Conservation (phyloP, 2,113 vertebrate species). For the Pipa parva region DNA sequence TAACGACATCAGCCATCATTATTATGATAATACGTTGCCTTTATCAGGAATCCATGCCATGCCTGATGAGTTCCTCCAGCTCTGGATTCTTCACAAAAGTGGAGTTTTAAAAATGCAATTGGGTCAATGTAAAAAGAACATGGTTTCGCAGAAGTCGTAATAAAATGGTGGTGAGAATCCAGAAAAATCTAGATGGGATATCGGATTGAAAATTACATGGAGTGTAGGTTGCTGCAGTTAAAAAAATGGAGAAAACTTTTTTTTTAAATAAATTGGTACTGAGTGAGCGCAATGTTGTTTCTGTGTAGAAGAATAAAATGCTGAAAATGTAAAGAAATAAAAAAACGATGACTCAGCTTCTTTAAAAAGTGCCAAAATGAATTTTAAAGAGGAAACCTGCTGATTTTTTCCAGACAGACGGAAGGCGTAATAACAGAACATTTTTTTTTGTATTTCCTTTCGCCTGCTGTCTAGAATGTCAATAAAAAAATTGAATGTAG, state of each 20-base stretch:
- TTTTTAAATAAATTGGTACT: too few relatives aligned
- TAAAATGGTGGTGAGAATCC: neutral
- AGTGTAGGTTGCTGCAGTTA: too few relatives aligned
- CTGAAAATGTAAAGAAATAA: too few relatives aligned
- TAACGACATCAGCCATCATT: constrained; percentile 87
- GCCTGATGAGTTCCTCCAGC: constrained; percentile 93
- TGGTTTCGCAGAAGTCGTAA: neutral
- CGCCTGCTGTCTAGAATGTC: neutral
- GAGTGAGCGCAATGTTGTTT: too few relatives aligned
- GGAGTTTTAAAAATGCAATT: constrained; percentile 80
- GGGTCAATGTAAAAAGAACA: constrained; percentile 63
- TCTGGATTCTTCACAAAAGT: constrained; percentile 91
- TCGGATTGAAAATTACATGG: too few relatives aligned
- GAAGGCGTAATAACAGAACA: neutral
- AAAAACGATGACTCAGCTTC: too few relatives aligned
- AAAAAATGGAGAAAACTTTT: too few relatives aligned
- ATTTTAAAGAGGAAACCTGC: neutral
- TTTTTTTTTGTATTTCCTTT: neutral
- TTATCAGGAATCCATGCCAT: constrained; percentile 88
- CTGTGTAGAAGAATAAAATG: too few relatives aligned
- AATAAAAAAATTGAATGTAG: constrained; percentile 16
- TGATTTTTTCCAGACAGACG: neutral
- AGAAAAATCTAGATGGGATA: too few relatives aligned
- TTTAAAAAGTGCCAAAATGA: constrained; percentile 26
- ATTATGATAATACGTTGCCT: constrained; percentile 91